A percentile compares a stretch with the other conserved stretches of the same genome.
Evolutionary conservation across 2,888 invertebrate species (phyloP).

Genomic region (Spisula solida): DNA sequence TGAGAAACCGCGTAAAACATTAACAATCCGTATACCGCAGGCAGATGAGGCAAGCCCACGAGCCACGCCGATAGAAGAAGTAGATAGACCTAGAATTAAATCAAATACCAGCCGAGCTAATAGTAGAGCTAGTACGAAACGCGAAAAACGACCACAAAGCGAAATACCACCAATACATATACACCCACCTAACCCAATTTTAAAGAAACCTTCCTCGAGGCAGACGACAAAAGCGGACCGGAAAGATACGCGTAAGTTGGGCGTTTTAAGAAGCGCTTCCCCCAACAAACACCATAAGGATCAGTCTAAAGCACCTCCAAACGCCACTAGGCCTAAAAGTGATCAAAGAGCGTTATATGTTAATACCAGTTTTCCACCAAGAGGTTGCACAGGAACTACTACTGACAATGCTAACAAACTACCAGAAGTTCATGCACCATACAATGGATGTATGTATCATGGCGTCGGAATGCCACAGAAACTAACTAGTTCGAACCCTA

Average conservation of each 20-base stretch:
- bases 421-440: slow-evolving; percentile 1
- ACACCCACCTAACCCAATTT: not conserved
- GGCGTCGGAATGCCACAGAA: not conserved
- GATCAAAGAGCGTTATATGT: slow-evolving; percentile 21
- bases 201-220: slow-evolving; percentile 3
- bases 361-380: slow-evolving; percentile 1
- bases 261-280: not conserved
- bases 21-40: slow-evolving; percentile 64
- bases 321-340: not conserved
- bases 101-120: not conserved
- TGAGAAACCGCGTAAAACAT: slow-evolving; percentile 24
- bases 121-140: not conserved
- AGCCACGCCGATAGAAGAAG: not conserved
- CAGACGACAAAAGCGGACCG: not conserved
- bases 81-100: not conserved
- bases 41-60: not conserved
- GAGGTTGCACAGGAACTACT: not conserved
- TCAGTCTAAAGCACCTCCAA: not conserved
- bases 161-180: not conserved
- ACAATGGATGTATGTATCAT: slow-evolving; percentile 18
- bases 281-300: not conserved
- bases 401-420: not conserved
- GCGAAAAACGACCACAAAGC: not conserved
- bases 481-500: not conserved
- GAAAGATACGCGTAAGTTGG: not conserved